phyloP scores from a whole-genome alignment of 2,888 invertebrate species.

The Steinernema carpocapsae region DNA sequence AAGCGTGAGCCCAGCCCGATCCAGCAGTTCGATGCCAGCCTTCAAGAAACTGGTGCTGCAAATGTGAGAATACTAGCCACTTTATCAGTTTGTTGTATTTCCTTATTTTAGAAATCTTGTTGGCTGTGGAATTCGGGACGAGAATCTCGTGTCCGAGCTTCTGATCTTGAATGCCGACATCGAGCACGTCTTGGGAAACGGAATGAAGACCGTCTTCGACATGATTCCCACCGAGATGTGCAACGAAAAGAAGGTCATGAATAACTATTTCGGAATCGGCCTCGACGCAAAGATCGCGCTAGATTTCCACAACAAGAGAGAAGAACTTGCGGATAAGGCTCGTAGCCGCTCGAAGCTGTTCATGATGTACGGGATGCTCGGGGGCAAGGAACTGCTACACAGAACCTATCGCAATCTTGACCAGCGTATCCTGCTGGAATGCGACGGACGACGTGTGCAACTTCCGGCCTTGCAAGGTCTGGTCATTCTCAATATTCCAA shows the following conservation, averaged over 20 bases:
- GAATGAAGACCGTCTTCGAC: constrained; percentile 17
- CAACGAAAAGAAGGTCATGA: constrained; percentile 94
- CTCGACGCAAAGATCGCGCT: constrained; percentile 95
- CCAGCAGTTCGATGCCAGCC: background rate
- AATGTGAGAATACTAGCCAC: background rate
- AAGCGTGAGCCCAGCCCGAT: background rate
- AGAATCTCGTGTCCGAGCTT: constrained; percentile 18
- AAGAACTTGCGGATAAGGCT: constrained; percentile 90
- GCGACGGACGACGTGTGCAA: constrained; percentile 93
- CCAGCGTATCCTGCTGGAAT: constrained; percentile 90
- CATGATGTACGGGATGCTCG: constrained; percentile 82
- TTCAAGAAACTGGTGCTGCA: constrained; percentile 13
- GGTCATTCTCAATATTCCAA: constrained; percentile 92
- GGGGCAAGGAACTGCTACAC: constrained; percentile 74
- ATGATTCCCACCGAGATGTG: constrained; percentile 59
- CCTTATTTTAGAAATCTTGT: constrained; percentile 20
- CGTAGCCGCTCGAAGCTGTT: constrained; percentile 85
- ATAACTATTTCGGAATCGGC: constrained; percentile 97
- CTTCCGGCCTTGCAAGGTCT: constrained; percentile 91
- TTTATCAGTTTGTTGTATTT: background rate
- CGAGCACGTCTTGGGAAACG: constrained; percentile 21
- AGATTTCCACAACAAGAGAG: constrained; percentile 94
- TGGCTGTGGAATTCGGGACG: constrained; percentile 19
- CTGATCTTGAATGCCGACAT: constrained; percentile 21
- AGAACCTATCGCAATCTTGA: constrained; percentile 94